Conservation (phyloP, 2,113 vertebrate genomes). For the Eidolon helvum region DNA sequence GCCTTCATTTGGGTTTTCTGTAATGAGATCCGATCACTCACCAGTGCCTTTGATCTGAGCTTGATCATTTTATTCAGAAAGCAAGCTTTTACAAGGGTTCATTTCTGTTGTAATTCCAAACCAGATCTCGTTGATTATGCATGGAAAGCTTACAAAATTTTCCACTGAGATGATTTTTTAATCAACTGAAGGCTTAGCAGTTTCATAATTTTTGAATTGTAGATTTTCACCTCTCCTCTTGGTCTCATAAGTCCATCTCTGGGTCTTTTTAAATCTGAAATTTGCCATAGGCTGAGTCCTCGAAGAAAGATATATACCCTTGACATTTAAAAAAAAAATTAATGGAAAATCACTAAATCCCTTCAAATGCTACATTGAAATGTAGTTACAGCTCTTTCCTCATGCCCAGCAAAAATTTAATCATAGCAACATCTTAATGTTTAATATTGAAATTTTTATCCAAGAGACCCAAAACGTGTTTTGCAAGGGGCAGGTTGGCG, state of each 20-base stretch:
- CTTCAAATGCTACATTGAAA: slow-evolving; percentile 27
- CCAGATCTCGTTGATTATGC: neutral
- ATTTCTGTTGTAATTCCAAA: neutral
- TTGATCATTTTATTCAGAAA: neutral
- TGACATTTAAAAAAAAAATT: slow-evolving; percentile 61
- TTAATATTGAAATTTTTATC: slow-evolving; percentile 31
- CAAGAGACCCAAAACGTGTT: neutral
- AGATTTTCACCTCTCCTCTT: neutral
- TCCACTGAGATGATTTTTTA: slow-evolving; percentile 35
- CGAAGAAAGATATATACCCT: slow-evolving; percentile 31
- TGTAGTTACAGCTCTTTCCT: slow-evolving; percentile 6
- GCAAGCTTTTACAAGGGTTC: neutral
- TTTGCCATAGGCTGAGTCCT: slow-evolving; percentile 20
- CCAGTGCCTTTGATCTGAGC: neutral
- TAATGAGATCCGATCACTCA: neutral
- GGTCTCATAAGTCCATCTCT: neutral
- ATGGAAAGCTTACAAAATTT: neutral
- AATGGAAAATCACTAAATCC: slow-evolving; percentile 63
- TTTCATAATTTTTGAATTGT: neutral
- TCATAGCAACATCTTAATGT: neutral
- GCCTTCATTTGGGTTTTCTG: neutral
- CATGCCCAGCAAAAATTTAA: neutral
- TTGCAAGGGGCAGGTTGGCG: neutral
- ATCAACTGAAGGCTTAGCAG: slow-evolving; percentile 40
- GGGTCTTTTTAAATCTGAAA: slow-evolving; percentile 53